A percentile compares a stretch with the other conserved stretches of the same genome.
These are phyloP conservation scores for Nothocercus julius DNA, from an alignment of 2,113 vertebrate species.

Conservation along the genomic window DNA sequence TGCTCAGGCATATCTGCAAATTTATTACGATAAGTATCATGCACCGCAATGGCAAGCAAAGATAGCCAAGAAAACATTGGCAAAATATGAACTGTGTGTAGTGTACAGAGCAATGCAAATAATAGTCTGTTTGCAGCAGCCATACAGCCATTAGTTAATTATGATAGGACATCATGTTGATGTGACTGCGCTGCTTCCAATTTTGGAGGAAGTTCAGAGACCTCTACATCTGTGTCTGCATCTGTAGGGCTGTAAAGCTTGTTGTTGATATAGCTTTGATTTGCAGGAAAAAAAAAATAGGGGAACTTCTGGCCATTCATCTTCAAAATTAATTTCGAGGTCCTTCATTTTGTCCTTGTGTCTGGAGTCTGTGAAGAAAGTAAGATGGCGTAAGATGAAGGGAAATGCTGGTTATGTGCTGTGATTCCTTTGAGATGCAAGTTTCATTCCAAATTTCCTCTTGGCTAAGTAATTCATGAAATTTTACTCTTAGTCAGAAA, in stretches of 20 bases:
- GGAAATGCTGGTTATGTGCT: constrained; percentile 8
- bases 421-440: neutral
- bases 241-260: constrained; percentile 26
- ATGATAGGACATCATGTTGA: neutral
- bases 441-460: neutral
- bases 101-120: neutral
- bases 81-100: neutral
- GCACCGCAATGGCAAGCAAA: neutral
- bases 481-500: neutral
- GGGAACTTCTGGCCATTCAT: constrained; percentile 43
- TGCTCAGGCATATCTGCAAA: neutral
- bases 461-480: neutral
- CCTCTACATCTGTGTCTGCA: constrained; percentile 54
- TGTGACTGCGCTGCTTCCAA: constrained; percentile 27
- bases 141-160: constrained; percentile 30
- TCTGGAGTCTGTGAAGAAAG: constrained; percentile 9
- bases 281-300: constrained; percentile 10
- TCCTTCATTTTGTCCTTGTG: constrained; percentile 10
- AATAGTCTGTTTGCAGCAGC: neutral
- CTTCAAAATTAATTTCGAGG: constrained; percentile 59
- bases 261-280: constrained; percentile 53
- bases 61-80: neutral
- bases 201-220: constrained; percentile 57
- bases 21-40: neutral
- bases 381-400: constrained; percentile 43